Conservation (phyloP, 2,888 invertebrate genomes). For the Cerceris ruficornis region DNA sequence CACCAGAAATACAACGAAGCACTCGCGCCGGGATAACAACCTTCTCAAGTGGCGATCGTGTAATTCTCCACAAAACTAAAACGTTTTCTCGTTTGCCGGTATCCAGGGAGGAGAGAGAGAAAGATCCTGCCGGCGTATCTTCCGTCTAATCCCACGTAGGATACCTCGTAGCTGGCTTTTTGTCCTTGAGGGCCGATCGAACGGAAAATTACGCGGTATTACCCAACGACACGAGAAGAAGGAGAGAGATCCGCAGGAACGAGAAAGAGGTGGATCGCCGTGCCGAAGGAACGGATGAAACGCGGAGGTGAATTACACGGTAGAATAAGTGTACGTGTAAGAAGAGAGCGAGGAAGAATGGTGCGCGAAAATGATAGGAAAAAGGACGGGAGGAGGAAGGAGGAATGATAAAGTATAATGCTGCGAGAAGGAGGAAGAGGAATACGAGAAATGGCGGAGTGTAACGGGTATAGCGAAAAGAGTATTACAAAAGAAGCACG, state of each 20-base stretch:
- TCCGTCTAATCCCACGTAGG: slow-evolving; percentile 42
- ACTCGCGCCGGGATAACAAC: slow-evolving; percentile 14
- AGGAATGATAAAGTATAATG: too few relatives aligned
- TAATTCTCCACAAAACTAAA: slow-evolving; percentile 23
- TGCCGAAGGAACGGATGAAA: too few relatives aligned
- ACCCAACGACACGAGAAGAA: slow-evolving; percentile 7
- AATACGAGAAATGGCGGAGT: neutral
- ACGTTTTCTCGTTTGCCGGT: slow-evolving; percentile 18
- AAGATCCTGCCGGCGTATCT: slow-evolving; percentile 31
- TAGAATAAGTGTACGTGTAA: too few relatives aligned
- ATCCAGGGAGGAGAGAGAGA: too few relatives aligned
- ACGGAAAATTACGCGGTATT: slow-evolving; percentile 60
- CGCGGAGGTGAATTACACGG: too few relatives aligned
- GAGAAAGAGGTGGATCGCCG: neutral
- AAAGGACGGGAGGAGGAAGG: too few relatives aligned
- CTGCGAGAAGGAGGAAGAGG: too few relatives aligned
- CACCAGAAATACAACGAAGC: neutral
- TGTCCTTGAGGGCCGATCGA: slow-evolving; percentile 59
- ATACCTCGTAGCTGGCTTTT: slow-evolving; percentile 46
- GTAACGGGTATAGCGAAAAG: neutral
- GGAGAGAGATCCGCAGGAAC: neutral
- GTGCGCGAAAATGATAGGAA: too few relatives aligned
- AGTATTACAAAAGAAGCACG: neutral
- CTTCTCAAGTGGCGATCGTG: neutral
- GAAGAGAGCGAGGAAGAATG: too few relatives aligned